Conservation (phyloP, 1,140 invertebrate species). For the Temnothorax nylanderi region DNA sequence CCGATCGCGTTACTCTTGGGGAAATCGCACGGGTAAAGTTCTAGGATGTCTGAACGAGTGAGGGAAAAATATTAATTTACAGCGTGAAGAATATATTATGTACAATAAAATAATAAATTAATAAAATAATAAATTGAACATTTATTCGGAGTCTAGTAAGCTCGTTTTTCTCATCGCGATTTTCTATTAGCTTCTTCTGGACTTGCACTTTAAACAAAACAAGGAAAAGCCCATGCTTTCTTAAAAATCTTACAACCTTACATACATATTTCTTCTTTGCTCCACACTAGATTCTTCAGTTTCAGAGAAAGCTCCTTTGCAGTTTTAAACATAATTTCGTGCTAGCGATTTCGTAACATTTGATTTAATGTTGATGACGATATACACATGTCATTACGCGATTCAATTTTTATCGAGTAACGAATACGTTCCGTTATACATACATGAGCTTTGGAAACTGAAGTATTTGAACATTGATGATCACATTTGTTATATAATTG, state of each 20-base stretch:
- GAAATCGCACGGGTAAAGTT: not conserved
- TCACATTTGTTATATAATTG: conserved; percentile 12
- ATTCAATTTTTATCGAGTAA: conserved; percentile 23
- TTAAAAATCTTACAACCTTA: not conserved
- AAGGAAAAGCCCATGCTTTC: not conserved
- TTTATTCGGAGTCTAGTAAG: not conserved
- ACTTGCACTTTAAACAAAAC: not conserved
- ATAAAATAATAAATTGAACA: not conserved
- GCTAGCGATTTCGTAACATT: not conserved
- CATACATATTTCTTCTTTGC: not conserved
- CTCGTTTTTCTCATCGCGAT: not conserved
- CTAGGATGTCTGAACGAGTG: not conserved
- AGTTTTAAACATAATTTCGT: not conserved
- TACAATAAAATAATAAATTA: not conserved
- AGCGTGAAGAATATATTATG: not conserved
- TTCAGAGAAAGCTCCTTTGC: not conserved
- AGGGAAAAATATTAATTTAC: not conserved
- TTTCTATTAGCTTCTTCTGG: not conserved
- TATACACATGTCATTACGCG: not conserved
- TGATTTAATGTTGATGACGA: not conserved
- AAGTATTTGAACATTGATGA: not conserved
- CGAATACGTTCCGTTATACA: not conserved
- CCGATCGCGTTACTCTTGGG: not conserved
- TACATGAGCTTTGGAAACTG: not conserved
- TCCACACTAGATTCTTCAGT: not conserved